phyloP scores from a whole-genome alignment of 1,140 invertebrate species.

The Heliconius congener region DNA sequence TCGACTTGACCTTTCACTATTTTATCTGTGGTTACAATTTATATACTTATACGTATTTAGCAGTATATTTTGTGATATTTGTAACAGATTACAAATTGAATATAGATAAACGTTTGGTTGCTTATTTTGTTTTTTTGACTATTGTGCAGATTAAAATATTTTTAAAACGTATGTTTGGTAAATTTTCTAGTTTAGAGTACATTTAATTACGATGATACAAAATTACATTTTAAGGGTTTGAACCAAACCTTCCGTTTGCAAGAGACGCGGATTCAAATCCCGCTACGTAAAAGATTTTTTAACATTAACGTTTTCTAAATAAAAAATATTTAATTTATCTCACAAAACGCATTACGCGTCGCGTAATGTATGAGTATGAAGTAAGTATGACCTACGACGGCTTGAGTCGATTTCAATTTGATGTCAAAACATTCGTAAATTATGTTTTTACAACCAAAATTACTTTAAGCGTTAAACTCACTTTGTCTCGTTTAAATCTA shows the following conservation, averaged over 20 bases:
- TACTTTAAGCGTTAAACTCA: not conserved
- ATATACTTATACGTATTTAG: not conserved
- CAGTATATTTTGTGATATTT: conserved; percentile 1
- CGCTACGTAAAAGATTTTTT: not conserved
- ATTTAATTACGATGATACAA: no score
- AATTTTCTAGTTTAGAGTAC: no score
- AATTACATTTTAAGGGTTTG: no score
- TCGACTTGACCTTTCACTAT: conserved; percentile 27
- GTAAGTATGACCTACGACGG: not conserved
- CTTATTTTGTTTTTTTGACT: not conserved
- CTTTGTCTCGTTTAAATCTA: conserved; percentile 13
- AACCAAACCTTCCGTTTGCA: no score
- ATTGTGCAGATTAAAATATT: no score
- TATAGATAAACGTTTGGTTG: not conserved
- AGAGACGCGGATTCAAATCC: no score
- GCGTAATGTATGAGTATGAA: not conserved
- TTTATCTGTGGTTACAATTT: conserved; percentile 20
- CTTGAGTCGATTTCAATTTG: conserved; percentile 6
- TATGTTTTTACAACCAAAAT: conserved; percentile 12
- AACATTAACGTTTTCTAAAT: no score
- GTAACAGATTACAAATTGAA: not conserved
- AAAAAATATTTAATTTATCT: no score
- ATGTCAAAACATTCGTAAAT: conserved; percentile 7
- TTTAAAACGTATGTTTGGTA: no score
- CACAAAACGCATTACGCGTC: not conserved